These are phyloP conservation scores for Romanogobio albipinnatus DNA, from an alignment of 2,113 vertebrate species.

Conservation along the genomic window DNA sequence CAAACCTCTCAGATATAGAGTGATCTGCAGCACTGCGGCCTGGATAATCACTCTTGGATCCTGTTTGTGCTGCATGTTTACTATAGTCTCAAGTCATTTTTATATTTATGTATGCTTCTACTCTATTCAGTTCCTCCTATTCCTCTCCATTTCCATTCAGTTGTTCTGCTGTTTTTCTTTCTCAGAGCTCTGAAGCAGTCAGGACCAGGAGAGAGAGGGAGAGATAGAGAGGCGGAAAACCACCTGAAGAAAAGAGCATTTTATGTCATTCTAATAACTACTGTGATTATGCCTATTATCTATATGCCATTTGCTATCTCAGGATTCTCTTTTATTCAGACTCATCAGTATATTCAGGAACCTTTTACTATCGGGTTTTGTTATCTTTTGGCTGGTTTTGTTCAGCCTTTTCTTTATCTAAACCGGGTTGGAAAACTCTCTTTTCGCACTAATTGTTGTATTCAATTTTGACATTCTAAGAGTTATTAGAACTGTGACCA, in stretches of 20 bases:
- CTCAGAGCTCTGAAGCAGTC: not conserved
- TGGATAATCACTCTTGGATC: not conserved
- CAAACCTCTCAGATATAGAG: slow-evolving; percentile 11
- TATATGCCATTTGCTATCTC: not conserved
- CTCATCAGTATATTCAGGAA: not conserved
- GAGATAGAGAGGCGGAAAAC: not conserved
- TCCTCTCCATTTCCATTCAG: not conserved
- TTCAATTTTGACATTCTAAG: too few relatives aligned
- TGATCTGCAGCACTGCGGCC: not conserved
- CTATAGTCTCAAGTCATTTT: not conserved
- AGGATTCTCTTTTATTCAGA: not conserved
- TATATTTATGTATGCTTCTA: not conserved
- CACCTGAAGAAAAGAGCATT: not conserved
- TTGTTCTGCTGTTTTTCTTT: not conserved
- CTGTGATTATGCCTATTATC: not conserved
- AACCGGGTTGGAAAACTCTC: too few relatives aligned
- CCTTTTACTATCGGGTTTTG: not conserved
- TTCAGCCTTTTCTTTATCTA: not conserved
- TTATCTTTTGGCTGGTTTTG: not conserved
- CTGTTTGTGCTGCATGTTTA: not conserved
- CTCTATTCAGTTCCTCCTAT: not conserved
- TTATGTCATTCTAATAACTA: not conserved
- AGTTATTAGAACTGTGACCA: too few relatives aligned
- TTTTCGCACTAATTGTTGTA: too few relatives aligned
- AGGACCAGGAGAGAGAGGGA: not conserved